Base-by-base conservation (phyloP, 2,113 vertebrate species). In the Brevimyrus niger region DNA sequence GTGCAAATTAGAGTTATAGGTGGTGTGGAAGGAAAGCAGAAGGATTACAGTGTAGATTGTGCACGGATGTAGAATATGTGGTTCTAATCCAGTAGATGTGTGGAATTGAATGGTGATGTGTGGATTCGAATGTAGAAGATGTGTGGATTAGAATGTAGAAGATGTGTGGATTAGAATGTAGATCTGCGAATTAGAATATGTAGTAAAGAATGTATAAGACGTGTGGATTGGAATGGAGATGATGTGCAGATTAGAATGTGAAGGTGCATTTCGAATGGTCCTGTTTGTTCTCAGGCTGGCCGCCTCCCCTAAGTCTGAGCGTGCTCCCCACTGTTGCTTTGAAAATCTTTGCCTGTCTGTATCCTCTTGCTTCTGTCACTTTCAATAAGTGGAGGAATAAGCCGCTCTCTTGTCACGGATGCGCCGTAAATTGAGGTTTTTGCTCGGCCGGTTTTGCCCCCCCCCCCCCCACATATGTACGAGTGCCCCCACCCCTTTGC, bases 321-420 rank as follows among this genome's bases (percentile, higher is more conserved):
- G 53, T 58, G 21, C 19, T 47, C 80, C 38, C 80, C 76, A 38
- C 17, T 83, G 17, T 44, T 11, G 80, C 44, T 47, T 44, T 83
- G 38, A 23, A 46, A 47, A 83, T 46, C 17, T 46, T 9, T 58
- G 92, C 91, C 92, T 89, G 88, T 88, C 19, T 38, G 35, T 82
- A 35, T 15, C 38, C 31, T 82, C 89, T 88, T 90, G 86, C 88
- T 91, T 92, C 80, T 93, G 93, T 91, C 93, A 93, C 91, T 92
- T 94, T 80, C 92, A 92, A 94, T 94, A 94, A 93, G 92, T 83
- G 86, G 90, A 84, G 90, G 90, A 93, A 92, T 93, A 89, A 93
- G 91, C 88, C 4, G 88, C 73, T 89, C 73, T 47, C 31, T 46
- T 83, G 80, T 93, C 89, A 42, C 89, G 61, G 90, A 91, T 92